These are phyloP conservation scores for Onychostoma macrolepis DNA, from an alignment of 2,113 vertebrate species.

Conservation along the genomic window DNA sequence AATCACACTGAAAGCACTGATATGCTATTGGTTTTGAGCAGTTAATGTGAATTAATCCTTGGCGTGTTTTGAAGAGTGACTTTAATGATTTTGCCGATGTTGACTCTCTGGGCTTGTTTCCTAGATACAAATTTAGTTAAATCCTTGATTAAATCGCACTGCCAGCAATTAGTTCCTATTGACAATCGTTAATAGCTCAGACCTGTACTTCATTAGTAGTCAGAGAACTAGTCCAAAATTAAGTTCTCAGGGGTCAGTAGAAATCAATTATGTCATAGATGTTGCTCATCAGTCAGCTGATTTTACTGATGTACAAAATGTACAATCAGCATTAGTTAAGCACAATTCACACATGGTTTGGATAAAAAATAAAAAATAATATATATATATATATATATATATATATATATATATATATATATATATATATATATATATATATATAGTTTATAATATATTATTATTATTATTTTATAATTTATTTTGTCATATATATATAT, in stretches of 20 bases:
- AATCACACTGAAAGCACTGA: background rate
- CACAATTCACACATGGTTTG: background rate
- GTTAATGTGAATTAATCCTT: background rate
- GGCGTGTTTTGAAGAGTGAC: background rate
- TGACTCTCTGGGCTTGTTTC: constrained; percentile 3
- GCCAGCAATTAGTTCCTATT: constrained; percentile 16
- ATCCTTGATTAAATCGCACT: constrained; percentile 20
- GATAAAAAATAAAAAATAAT: background rate
- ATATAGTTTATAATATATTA: no score
- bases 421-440: background rate
- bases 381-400: background rate
- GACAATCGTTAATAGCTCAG: constrained; percentile 24
- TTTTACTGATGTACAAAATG: background rate
- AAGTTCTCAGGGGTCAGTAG: constrained; percentile 14
- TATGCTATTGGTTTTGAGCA: background rate
- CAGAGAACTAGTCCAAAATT: constrained; percentile 17
- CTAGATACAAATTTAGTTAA: constrained; percentile 29
- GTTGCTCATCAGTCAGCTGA: background rate
- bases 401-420: background rate
- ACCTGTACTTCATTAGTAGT: constrained; percentile 12
- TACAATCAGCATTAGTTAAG: background rate
- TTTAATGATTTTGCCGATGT: background rate
- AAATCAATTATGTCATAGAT: constrained; percentile 5
- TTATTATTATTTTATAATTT: no score
- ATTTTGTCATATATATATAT: no score